A percentile compares a stretch with the other conserved stretches of the same genome.
phyloP scores from a whole-genome alignment of 2,797 vertebrate species.

The Etheostoma perlongum region DNA sequence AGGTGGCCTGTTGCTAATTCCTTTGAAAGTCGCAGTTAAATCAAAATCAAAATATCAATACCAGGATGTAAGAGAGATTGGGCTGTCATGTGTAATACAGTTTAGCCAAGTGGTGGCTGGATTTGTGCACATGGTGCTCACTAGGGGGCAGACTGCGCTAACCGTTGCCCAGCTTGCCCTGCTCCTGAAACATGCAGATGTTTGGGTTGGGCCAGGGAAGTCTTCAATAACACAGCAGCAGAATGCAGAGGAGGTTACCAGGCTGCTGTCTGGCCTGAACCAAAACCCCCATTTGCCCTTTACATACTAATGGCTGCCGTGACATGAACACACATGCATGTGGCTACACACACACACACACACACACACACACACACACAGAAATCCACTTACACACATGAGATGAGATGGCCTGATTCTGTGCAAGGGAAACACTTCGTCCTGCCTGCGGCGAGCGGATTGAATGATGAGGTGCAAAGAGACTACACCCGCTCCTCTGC shows the following conservation, averaged over 20 bases:
- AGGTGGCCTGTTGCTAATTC: conserved; percentile 35
- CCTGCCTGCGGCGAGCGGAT: conserved; percentile 36
- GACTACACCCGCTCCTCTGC: conserved; percentile 44
- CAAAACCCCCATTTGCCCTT: conserved; percentile 41
- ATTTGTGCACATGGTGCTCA: conserved; percentile 46
- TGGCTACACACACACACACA: background rate
- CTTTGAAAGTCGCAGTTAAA: conserved; percentile 43
- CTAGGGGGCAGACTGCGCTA: conserved; percentile 77
- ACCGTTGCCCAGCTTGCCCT: conserved; percentile 30
- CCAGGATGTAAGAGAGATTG: conserved; percentile 47
- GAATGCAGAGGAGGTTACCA: conserved; percentile 61
- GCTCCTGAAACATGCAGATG: conserved; percentile 61
- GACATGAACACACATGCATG: background rate
- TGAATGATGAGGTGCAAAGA: conserved; percentile 67
- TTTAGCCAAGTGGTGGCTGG: conserved; percentile 26
- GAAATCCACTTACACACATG: conserved; percentile 10
- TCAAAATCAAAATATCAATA: conserved; percentile 64
- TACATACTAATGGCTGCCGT: conserved; percentile 29
- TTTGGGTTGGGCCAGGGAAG: conserved; percentile 52
- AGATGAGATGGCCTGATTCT: conserved; percentile 57
- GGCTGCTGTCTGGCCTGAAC: conserved; percentile 31
- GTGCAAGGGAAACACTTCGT: conserved; percentile 38
- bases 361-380: background rate
- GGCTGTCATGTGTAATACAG: conserved; percentile 59
- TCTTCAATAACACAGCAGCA: conserved; percentile 46